Conservation (phyloP, 2,113 vertebrate species). For the Saimiri boliviensis region DNA sequence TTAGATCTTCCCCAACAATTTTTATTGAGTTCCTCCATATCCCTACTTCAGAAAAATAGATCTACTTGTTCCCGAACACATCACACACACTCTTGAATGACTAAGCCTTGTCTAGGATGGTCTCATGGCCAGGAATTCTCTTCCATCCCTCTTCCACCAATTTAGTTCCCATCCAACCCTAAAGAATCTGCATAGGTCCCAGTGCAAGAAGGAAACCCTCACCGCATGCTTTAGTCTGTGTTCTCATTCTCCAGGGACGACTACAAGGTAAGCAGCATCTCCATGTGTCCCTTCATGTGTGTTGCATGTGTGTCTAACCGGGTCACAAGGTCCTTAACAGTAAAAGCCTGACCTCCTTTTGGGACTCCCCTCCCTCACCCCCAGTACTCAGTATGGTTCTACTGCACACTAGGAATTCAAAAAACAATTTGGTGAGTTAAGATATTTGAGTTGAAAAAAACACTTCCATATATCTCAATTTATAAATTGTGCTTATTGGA, state of each 20-base stretch:
- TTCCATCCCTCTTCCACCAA: not conserved
- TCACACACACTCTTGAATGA: not conserved
- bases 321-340: not conserved
- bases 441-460: not conserved
- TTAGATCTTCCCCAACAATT: not conserved
- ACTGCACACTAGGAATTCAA: not conserved
- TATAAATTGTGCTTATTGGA: not conserved
- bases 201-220: not conserved
- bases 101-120: not conserved
- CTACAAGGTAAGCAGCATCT: not conserved
- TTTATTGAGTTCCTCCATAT: not conserved
- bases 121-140: not conserved
- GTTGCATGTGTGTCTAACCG: not conserved
- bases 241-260: not conserved
- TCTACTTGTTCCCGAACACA: not conserved
- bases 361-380: not conserved
- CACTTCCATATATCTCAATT: not conserved
- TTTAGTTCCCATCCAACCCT: too few species aligned
- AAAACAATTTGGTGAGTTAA: not conserved
- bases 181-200: not conserved
- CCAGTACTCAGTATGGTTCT: not conserved
- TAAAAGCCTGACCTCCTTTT: slow-evolving; percentile 2
- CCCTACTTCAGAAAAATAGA: not conserved
- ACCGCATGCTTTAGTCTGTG: not conserved
- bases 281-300: not conserved